Evolutionary conservation across 2,113 vertebrate species (phyloP), one percentile per base, ranked within the genome.

Genomic region (Alosa alosa): DNA sequence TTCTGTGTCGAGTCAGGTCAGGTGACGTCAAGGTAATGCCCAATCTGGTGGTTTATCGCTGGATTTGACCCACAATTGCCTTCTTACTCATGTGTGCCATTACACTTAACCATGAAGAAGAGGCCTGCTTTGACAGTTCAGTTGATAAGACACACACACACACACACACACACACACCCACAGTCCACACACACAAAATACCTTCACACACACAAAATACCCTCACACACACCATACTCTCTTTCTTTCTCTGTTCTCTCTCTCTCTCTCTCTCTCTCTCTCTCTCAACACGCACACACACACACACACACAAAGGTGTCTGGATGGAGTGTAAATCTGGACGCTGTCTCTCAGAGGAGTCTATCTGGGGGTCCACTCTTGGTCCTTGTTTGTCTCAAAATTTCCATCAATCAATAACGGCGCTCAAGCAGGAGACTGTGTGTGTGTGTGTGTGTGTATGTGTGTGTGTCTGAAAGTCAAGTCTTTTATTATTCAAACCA

Each of bases 361-460:
- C 57, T 64, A 64, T 64, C 57, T 15, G 52, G 52, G 52, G 52
- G 4, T 18, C 17, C 15, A 55, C 52, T 55, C 52, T 15, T 55
- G 52, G 13, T 55, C 52, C 17, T 17, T 55, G 52, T 55, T 55
- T 55, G 52, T 55, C 15, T 55, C 11, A 55, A 55, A 64, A 64
- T 9, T 64, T 64, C 7, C 31, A 47, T 50, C 22, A 68, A 18
- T 81, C 41, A 84, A n/a, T 81, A 10, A 47, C 25, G 22, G 44
- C 68, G 20, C 20, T 46, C 46, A 13, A 81, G 50, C 46, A 60
- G 39, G 46, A 39, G 31, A 55, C 31, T 60, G 49, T 82, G 41
- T 64, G 44, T 82, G 81, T 82, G 81, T 64, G 84, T 84, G 64
- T 84, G 84, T 78, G 84, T 84, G 84, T 84, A 46, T 84, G 17